Conservation (phyloP, 2,888 invertebrate species). For the Caenorhabditis japonica region DNA sequence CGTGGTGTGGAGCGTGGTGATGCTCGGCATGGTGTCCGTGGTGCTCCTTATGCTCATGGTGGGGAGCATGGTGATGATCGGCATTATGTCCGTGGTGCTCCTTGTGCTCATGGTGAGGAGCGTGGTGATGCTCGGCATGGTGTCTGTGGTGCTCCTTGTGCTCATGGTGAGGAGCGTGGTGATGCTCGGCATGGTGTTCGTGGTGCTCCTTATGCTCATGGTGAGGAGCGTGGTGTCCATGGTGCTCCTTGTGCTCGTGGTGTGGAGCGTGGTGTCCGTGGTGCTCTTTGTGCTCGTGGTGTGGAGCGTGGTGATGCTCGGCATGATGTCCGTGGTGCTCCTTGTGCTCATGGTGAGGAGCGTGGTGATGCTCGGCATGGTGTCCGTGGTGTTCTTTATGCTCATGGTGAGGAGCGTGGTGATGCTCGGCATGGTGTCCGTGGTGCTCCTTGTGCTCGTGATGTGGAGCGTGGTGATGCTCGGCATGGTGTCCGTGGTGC, state of each 20-base stretch:
- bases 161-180: constrained; percentile 22
- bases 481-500: constrained; percentile 12
- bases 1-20: not conserved
- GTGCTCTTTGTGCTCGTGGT: constrained; percentile 9
- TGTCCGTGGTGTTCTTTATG: constrained; percentile 26
- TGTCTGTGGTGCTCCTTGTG: constrained; percentile 11
- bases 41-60: constrained; percentile 7
- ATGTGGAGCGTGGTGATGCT: constrained; percentile 17
- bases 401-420: constrained; percentile 29
- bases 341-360: constrained; percentile 16
- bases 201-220: constrained; percentile 11
- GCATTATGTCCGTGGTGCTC: constrained; percentile 7
- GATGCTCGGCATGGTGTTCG: constrained; percentile 19
- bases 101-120: constrained; percentile 5
- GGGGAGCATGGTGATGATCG: not conserved
- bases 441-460: constrained; percentile 13
- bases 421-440: constrained; percentile 15
- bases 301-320: constrained; percentile 20
- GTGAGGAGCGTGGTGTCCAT: not conserved
- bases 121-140: constrained; percentile 6
- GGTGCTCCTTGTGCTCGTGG: constrained; percentile 20
- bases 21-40: constrained; percentile 3
- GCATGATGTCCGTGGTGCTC: constrained; percentile 22
- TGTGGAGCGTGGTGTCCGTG: constrained; percentile 8
- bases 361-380: constrained; percentile 7